Base-by-base conservation (phyloP, 1,140 invertebrate genomes). In the Thereuonema tuberculata region DNA sequence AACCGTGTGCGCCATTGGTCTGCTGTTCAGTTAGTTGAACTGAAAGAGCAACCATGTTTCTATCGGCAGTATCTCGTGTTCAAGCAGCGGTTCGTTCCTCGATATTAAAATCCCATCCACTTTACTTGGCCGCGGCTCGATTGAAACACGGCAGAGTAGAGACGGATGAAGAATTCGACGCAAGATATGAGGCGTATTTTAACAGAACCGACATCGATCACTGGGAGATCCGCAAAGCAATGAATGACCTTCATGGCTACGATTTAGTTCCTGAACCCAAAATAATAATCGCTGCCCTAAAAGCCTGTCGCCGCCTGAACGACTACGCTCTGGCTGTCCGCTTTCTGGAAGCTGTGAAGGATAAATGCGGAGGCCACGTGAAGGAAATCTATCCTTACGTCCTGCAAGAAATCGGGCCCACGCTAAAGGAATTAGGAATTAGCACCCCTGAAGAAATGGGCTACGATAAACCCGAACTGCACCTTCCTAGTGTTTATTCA, bases 401-500 rank as follows among this genome's bases (percentile, higher is more conserved):
- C 64, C 72, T 96, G 46, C 84, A 95, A 79, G 90, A 97, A 79
- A 90, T 98, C 67, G 80, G 79, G 66, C 94, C 96, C 31, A 94
- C 92, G 15, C 76, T 99, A 15, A 81, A 85, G 52, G 92, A 99
- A 76, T 76, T 99, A 31, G 95, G 96, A 23, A 86, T 99, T 65
- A 84, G 82, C 26, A 97, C 94, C 21, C 88, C 88, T 15, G 95
- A 98, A 76, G 90, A 98, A 70, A 77, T 99, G 66, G 94, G 94
- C 54, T 97, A 93, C 70, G 93, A 98, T 74, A 90, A 98, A 75
- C 96, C 96, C 55, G 95, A 99, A 77, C 78, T 99, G 69, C 86
- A 85, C 60, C 76, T 92, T 59, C 71, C 83, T 66, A 81, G 78
- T 70, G 83, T 87, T 52, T 86, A 82, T 71, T 83, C 91, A 53